Evolutionary conservation across 2,113 vertebrate species (phyloP), one percentile per base, ranked within the genome.

Genomic region (Campylomormyrus tamandua): DNA sequence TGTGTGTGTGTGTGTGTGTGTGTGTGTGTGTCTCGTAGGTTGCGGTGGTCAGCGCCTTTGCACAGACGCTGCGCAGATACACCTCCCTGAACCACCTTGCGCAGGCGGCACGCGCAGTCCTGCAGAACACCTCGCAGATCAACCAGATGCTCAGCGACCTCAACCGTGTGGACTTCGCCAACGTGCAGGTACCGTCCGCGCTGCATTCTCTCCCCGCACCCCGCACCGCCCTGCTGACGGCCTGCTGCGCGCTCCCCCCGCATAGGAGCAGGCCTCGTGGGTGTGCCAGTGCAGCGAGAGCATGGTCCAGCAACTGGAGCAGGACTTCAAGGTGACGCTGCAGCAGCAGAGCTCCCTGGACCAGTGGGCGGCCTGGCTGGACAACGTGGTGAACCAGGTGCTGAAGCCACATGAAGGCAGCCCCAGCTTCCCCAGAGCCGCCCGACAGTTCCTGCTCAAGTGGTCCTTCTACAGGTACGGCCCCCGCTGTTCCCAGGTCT

Each of bases 141-240:
- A 99, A 97, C 96, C 98, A 99, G 96, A 99, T 99, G 98, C 98
- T 99, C 90, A 99, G 97, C 0, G 98, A 99, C 94, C 98, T 99
- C 94, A 99, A 99, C 94, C 95, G 98, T 0, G 98, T 99, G 5
- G 98, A 99, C 95, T 99, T 99, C 0, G 97, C 98, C 87, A 99
- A 99, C 0, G 98, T 99, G 89, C 98, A 99, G 97, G 98, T 99
- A 92, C 91, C 49, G 0, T 4, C 39, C 58, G 48, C 87, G 49
- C 19, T 21, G 24, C 31, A 87, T 42, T 50, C 24, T 48, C 19
- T 5, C 8, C 56, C 35, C 2, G n/a, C 45, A 1, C 31, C n/a
- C 10, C 10, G 2, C 70, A 1, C 17, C 3, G 31, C 21, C 50
- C 27, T 24, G 8, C 6, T 42, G 89, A 88, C 58, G 89, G 15